Evolutionary conservation across 2,888 invertebrate species (phyloP).

Genomic region (Molanna angustata): DNA sequence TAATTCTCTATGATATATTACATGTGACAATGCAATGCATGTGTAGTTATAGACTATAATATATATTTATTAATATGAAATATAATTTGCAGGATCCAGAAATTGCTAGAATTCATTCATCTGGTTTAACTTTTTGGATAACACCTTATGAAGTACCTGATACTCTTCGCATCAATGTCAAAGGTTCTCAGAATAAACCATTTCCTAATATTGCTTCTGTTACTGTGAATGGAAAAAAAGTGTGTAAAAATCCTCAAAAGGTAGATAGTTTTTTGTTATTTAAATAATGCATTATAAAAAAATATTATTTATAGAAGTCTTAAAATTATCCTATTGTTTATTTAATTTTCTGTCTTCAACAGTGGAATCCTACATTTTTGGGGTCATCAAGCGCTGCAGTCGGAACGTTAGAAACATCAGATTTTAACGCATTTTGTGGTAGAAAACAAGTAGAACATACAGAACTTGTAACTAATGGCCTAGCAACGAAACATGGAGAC

Average conservation of each 20-base stretch:
- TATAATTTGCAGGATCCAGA: conserved; percentile 18
- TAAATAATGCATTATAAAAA: neutral
- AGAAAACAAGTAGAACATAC: conserved; percentile 39
- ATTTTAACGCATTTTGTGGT: conserved; percentile 36
- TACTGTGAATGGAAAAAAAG: conserved; percentile 11
- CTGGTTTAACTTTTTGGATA: conserved; percentile 6
- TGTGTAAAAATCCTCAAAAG: conserved; percentile 13
- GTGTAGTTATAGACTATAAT: too few relatives aligned
- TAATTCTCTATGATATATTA: too few relatives aligned
- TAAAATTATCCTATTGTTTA: too few relatives aligned
- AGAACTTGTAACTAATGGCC: conserved; percentile 41
- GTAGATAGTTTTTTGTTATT: neutral
- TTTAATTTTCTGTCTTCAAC: too few relatives aligned
- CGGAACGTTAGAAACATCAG: neutral
- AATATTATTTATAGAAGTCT: neutral
- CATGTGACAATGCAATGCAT: too few relatives aligned
- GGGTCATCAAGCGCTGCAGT: neutral
- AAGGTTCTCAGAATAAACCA: conserved; percentile 5
- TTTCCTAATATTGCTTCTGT: conserved; percentile 13
- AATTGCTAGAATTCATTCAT: conserved; percentile 12
- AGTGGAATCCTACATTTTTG: neutral
- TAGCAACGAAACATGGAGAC: conserved; percentile 41
- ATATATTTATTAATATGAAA: too few relatives aligned
- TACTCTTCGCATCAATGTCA: conserved; percentile 3
- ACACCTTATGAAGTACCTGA: conserved; percentile 1